Evolutionary conservation across 2,113 vertebrate species (phyloP), one percentile per base, ranked within the genome.

Genomic region (Alces alces): DNA sequence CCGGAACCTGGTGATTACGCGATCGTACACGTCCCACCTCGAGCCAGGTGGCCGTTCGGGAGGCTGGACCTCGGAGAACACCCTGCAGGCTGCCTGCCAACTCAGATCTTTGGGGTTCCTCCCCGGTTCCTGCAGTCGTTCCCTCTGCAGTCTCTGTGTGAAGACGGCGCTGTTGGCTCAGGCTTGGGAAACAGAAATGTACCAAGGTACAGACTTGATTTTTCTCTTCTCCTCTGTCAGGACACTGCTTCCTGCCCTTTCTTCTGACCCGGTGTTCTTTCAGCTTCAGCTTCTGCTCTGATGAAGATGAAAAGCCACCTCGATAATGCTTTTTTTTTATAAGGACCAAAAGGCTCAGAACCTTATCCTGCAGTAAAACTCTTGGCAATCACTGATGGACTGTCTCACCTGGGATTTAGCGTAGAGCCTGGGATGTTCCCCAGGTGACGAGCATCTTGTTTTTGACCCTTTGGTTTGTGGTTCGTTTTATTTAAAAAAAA

Each of bases 131-230:
- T 79, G 3, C 4, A 28, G 52, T 7, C 5, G n/a, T 82, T 84
- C 28, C 89, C 39, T 23, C 1, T 39, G 66, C 11, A 23, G 27
- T 39, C 28, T 28, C 15, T 58, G 36, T 54, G 45, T 70, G 52
- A 30, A 28, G 52, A 25, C 7, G 21, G 1, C 8, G n/a, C 78
- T 13, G 3, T 43, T 8, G 3, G 33, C 36, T 33, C 21, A 43
- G 58, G 33, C 3, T 1, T 45, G 1, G 6, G 5, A 27, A 21
- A 66, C 27, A 25, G 43, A 21, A 2, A 39, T 5, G 33, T 27
- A 6, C n/a, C 27, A 27, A 85, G 25, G 58, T 6, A 11, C 52
- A 33, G n/a, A 11, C 8, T 36, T 14, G 7, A 9, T 1, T 1
- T 3, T 66, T 19, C 10, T 9, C 6, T 45, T 83, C 5, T 3